phyloP scores from a whole-genome alignment of 2,113 vertebrate species.

The Antigone vipio region DNA sequence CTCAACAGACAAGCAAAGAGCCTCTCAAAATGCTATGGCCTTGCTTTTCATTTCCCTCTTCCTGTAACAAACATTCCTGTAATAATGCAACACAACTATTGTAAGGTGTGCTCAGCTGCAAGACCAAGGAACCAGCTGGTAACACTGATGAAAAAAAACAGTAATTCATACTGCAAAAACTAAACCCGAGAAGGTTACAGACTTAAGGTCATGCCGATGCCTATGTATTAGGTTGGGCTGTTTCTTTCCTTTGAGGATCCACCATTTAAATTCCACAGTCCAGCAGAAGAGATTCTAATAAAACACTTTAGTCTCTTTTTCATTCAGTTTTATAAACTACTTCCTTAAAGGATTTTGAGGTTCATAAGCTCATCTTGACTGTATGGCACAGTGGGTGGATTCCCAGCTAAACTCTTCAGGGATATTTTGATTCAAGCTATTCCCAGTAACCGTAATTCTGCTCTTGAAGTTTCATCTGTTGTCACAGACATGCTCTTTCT shows the following conservation, averaged over 20 bases:
- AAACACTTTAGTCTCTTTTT: neutral
- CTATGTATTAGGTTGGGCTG: neutral
- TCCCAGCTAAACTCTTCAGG: neutral
- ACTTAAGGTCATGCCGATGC: rapidly evolving
- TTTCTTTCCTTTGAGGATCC: neutral
- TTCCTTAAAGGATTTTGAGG: neutral
- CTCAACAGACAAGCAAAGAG: neutral
- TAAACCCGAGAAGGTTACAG: neutral
- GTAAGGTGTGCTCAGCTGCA: neutral
- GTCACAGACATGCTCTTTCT: neutral
- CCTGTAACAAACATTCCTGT: neutral
- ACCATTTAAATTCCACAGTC: neutral
- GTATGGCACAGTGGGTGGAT: neutral
- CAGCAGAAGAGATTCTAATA: neutral
- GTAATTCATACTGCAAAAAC: neutral
- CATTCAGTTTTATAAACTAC: neutral
- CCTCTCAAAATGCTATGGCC: rapidly evolving
- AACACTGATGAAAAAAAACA: neutral
- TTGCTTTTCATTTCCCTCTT: neutral
- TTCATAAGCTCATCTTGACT: neutral
- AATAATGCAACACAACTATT: rapidly evolving
- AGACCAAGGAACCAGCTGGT: neutral
- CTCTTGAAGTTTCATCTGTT: neutral
- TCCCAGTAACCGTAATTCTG: neutral
- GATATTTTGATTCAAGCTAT: neutral